Conservation (phyloP, 2,888 invertebrate genomes). For the Byasa hedistus region DNA sequence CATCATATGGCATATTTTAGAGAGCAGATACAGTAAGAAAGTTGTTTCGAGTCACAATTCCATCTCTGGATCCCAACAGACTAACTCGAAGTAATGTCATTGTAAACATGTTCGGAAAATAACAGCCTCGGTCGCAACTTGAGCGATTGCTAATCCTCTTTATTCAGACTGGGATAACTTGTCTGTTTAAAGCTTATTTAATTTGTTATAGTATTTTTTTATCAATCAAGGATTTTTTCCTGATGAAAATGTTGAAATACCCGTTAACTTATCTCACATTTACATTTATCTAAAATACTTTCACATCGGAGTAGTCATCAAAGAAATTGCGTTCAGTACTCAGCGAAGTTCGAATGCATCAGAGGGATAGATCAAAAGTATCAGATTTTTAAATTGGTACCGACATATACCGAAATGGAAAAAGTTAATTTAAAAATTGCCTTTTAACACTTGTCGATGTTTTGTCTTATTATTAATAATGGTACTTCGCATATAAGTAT, state of each 20-base stretch:
- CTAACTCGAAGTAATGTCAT: too few relatives aligned
- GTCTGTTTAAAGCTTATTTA: neutral
- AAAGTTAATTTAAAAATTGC: neutral
- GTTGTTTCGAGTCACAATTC: neutral
- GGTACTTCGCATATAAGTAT: too few relatives aligned
- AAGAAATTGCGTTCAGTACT: slow-evolving; percentile 1
- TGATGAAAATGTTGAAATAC: neutral
- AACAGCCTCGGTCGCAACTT: neutral
- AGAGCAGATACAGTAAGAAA: neutral
- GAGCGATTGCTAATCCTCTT: neutral
- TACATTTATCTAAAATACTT: neutral
- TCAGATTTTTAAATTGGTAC: neutral
- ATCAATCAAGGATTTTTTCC: neutral
- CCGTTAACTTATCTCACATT: neutral
- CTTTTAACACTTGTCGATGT: too few relatives aligned
- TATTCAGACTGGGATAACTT: neutral
- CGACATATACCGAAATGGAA: neutral
- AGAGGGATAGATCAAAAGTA: neutral
- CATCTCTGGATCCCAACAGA: neutral
- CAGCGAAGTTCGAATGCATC: neutral
- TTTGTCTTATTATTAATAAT: too few relatives aligned
- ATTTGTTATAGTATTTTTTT: neutral
- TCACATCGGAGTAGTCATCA: neutral
- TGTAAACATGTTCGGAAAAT: neutral
- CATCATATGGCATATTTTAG: neutral